Evolutionary conservation across 2,113 vertebrate genomes (phyloP).

Genomic region (Sialia sialis): DNA sequence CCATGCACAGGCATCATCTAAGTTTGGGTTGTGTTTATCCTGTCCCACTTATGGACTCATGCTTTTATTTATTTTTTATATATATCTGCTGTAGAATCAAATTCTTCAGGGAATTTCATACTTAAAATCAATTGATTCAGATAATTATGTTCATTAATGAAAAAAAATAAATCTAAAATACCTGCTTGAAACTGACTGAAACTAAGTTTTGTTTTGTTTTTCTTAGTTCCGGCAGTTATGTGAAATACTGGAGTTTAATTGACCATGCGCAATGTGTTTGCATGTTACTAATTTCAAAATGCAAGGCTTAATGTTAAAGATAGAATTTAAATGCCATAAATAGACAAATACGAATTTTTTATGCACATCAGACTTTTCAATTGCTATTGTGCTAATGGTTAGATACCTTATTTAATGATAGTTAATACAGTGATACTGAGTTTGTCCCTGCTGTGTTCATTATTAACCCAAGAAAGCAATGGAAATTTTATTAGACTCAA

Average conservation of each 20-base stretch:
- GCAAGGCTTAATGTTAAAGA: neutral
- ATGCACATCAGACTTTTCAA: neutral
- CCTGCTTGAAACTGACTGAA: neutral
- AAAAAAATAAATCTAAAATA: neutral
- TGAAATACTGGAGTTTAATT: conserved; percentile 3
- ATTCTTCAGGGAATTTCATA: neutral
- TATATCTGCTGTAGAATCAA: neutral
- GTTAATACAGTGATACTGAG: conserved; percentile 36
- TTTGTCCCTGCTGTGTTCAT: conserved; percentile 43
- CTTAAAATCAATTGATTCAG: neutral
- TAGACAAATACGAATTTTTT: neutral
- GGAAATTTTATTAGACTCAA: conserved; percentile 24
- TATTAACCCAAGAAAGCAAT: conserved; percentile 42
- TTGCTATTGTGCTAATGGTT: neutral
- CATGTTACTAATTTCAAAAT: neutral
- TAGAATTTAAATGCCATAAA: neutral
- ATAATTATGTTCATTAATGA: neutral
- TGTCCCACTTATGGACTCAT: neutral
- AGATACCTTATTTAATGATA: conserved; percentile 17
- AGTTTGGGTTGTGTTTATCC: neutral
- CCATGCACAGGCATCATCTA: neutral
- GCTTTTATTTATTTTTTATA: neutral
- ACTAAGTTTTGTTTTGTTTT: neutral
- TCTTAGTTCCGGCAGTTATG: neutral
- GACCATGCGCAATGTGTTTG: neutral